Percentiles rank a stretch among this genome's conserved stretches.
phyloP scores from a whole-genome alignment of 2,113 vertebrate species.

The Nettapus auritus region DNA sequence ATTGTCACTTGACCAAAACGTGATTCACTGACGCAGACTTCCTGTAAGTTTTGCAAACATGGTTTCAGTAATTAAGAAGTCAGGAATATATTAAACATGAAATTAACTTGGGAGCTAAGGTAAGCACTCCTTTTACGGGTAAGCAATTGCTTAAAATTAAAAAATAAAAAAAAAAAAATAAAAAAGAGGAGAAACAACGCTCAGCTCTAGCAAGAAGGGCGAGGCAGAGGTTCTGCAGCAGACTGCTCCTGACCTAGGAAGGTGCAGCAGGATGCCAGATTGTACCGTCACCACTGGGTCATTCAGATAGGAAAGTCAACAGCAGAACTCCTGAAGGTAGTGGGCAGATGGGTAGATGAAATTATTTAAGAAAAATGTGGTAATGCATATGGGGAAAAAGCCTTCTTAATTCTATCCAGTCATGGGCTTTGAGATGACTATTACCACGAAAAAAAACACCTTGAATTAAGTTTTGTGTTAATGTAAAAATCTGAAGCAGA shows the following conservation, averaged over 20 bases:
- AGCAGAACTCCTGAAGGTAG: background rate
- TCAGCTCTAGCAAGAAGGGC: no score
- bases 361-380: background rate
- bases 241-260: background rate
- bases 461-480: background rate
- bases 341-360: background rate
- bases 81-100: background rate
- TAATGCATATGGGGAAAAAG: accelerated
- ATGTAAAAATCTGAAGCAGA: background rate
- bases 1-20: background rate
- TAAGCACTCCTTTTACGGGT: background rate
- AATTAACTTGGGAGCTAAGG: background rate
- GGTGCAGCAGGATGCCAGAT: background rate
- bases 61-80: background rate
- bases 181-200: background rate
- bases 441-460: background rate
- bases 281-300: accelerated
- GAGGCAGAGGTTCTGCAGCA: background rate
- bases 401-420: accelerated
- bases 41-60: background rate
- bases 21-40: background rate
- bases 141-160: background rate
- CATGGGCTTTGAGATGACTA: accelerated
- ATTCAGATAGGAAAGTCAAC: background rate
- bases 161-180: no score